These are phyloP conservation scores for Dendrocincla tyrannina DNA, from an alignment of 2,797 vertebrate genomes.

Conservation along the genomic window DNA sequence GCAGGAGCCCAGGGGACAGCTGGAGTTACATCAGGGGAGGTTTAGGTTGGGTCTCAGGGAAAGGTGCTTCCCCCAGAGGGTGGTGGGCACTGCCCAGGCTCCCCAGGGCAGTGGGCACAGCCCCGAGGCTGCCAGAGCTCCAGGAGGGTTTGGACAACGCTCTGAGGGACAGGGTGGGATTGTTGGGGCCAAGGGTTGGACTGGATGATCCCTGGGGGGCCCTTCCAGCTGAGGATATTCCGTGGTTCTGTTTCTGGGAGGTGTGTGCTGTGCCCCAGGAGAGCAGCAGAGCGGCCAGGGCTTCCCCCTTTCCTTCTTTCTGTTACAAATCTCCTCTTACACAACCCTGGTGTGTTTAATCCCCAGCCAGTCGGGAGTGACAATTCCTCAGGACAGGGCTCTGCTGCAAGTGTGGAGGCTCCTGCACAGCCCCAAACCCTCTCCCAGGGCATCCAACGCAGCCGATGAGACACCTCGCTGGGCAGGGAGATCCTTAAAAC, in stretches of 20 bases:
- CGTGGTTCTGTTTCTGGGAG: neutral
- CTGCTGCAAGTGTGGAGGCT: fast-evolving
- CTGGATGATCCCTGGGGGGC: neutral
- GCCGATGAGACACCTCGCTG: neutral
- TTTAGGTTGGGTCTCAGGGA: neutral
- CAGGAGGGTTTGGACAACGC: fast-evolving
- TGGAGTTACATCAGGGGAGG: neutral
- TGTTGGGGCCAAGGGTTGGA: neutral
- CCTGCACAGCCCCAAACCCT: neutral
- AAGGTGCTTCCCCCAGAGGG: neutral
- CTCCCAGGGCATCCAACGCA: neutral
- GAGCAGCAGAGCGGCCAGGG: neutral
- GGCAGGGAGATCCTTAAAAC: constrained; percentile 49
- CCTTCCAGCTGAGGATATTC: fast-evolving
- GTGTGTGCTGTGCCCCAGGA: neutral
- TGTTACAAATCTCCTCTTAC: neutral
- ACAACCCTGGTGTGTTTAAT: neutral
- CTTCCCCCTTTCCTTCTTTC: neutral
- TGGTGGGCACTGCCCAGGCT: neutral
- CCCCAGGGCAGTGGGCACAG: neutral
- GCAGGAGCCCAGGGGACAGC: neutral
- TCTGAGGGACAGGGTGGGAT: neutral
- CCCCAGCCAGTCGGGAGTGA: neutral
- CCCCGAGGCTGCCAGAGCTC: neutral
- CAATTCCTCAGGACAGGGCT: neutral